phyloP scores from a whole-genome alignment of 2,113 vertebrate genomes.

The Myocastor coypus region DNA sequence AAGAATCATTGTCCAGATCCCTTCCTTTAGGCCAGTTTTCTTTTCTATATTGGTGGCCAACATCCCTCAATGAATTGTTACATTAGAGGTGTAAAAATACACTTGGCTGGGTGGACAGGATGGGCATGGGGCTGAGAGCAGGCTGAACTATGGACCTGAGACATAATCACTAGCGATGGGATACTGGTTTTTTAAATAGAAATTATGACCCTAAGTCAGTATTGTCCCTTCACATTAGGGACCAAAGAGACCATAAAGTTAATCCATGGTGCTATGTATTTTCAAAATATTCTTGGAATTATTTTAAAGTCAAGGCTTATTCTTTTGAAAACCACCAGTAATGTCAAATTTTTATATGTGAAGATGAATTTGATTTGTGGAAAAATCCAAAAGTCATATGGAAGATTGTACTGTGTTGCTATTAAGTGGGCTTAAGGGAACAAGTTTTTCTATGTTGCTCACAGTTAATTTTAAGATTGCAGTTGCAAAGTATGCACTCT shows the following conservation, averaged over 20 bases:
- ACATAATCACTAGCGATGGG: background rate
- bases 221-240: background rate
- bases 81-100: background rate
- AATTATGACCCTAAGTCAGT: conserved; percentile 9
- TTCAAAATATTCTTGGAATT: conserved; percentile 26
- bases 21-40: background rate
- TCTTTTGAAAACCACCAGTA: background rate
- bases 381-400: conserved; percentile 15
- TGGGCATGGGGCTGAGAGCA: background rate
- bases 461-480: conserved; percentile 29
- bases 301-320: conserved; percentile 18
- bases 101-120: background rate
- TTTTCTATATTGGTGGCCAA: background rate
- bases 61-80: background rate
- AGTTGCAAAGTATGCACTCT: conserved; percentile 38
- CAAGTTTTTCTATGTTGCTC: background rate
- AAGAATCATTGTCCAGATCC: background rate
- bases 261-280: background rate
- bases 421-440: background rate
- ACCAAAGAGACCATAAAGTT: background rate
- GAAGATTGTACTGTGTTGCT: background rate
- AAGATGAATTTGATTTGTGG: conserved; percentile 37
- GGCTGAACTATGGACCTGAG: background rate
- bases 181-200: background rate
- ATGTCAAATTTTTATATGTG: conserved; percentile 14